Conservation (phyloP, 2,113 vertebrate genomes). For the Pedetes capensis region DNA sequence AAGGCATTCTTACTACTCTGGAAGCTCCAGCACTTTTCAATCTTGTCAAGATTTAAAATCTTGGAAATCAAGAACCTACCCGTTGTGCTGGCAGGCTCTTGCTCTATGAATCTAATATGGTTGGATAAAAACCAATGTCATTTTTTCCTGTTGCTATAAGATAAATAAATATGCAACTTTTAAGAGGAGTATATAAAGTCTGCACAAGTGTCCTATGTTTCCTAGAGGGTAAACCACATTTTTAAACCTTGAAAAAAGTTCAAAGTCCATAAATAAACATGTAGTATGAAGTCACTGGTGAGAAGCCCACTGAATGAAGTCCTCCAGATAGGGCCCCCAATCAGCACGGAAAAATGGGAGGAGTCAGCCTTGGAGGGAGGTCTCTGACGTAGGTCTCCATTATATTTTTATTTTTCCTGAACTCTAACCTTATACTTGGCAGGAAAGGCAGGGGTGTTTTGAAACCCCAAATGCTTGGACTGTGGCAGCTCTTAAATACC, state of each 20-base stretch:
- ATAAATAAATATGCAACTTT: not conserved
- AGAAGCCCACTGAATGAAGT: not conserved
- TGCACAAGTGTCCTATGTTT: not conserved
- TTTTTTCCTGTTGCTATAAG: not conserved
- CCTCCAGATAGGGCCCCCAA: fast-evolving
- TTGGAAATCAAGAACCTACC: not conserved
- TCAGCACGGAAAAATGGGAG: not conserved
- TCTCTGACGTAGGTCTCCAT: not conserved
- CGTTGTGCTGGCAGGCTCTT: not conserved
- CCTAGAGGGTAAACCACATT: not conserved
- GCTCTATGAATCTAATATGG: not conserved
- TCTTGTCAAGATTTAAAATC: slow-evolving; percentile 24
- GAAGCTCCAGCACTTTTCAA: not conserved
- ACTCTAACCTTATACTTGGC: slow-evolving; percentile 29
- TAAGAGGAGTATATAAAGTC: not conserved
- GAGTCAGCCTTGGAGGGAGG: not conserved
- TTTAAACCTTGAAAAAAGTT: slow-evolving; percentile 9
- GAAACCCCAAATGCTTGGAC: slow-evolving; percentile 62
- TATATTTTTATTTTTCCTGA: not conserved
- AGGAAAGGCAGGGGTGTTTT: slow-evolving; percentile 10
- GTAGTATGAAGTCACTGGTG: not conserved
- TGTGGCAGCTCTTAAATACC: slow-evolving; percentile 60
- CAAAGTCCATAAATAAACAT: not conserved
- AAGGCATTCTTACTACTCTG: not conserved
- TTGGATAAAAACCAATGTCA: not conserved